Base-by-base conservation (phyloP, 92 coral and sea anemone species). In the Bergia puertoricense region DNA sequence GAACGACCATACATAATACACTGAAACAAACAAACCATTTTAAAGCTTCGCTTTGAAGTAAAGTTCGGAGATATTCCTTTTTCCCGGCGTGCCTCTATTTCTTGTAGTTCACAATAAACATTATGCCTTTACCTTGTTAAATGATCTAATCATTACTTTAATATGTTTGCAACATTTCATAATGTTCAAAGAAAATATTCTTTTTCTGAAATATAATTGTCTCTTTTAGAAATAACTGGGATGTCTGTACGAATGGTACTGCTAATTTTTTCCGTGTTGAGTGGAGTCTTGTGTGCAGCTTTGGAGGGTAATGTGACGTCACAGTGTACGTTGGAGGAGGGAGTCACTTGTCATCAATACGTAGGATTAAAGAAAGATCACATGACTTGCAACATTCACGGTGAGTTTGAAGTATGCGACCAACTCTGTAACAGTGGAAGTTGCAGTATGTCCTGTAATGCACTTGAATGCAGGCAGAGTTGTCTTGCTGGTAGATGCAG, bases 391-490 rank as follows among this genome's bases (percentile, higher is more conserved):
- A 51, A 81, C 51, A 45, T 41, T 23, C 67, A 13, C 4, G 67
- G 48, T 68, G 71, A 50, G 39, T 85, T 72, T 42, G 69, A 41
- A 46, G 51, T 81, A 36, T 95, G 98, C 80, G 93, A 92, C 75
- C 98, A 95, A 80, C 85, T 93, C 83, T 93, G 96, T 73, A 95
- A 90, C 74, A 94, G 96, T 36, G 98, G 94, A 0, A 90, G 89
- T 41, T 95, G 95, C 50, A 86, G 88, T 62, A 88, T 93, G 57
- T 69, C 85, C 2, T 95, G 98, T 72, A 65, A 56, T 79, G 90
- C 93, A 11, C 96, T 96, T 44, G 82, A 83, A 51, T 95, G 96
- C 90, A 92, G 92, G 54, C 98, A 95, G 93, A 92, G 89, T 51
- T 92, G 96, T 56, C 73, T 93, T 38, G 98, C 93, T 22, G 94